A percentile compares a stretch with the other conserved stretches of the same genome.
These are phyloP conservation scores for Campoletis raptor DNA, from an alignment of 2,888 invertebrate genomes.

Conservation along the genomic window DNA sequence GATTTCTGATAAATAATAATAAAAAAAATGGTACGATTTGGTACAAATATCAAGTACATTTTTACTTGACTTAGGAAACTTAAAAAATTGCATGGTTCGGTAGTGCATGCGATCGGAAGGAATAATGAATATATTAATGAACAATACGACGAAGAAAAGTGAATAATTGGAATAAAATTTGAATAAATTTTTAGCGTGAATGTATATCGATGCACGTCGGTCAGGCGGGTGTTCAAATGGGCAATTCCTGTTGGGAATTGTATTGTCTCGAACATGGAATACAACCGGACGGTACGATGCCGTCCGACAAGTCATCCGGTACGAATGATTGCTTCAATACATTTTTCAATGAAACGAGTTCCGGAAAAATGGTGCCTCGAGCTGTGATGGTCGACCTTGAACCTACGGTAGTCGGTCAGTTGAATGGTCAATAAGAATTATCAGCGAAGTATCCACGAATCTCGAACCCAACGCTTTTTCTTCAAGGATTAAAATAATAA, in stretches of 20 bases:
- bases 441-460: too few species aligned
- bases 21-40: constrained; percentile 62
- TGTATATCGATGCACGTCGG: constrained; percentile 95
- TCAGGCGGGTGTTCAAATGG: constrained; percentile 94
- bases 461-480: not conserved
- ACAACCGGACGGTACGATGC: constrained; percentile 91
- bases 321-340: constrained; percentile 88
- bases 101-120: not conserved
- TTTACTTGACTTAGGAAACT: not conserved
- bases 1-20: constrained; percentile 49
- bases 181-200: constrained; percentile 88
- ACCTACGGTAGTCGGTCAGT: constrained; percentile 93
- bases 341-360: constrained; percentile 93
- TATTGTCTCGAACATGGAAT: constrained; percentile 94
- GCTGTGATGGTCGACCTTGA: constrained; percentile 95
- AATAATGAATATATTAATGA: not conserved
- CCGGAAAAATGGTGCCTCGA: constrained; percentile 95
- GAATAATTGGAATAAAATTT: not conserved
- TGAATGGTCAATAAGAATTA: not conserved
- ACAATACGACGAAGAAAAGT: not conserved
- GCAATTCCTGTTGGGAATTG: constrained; percentile 94
- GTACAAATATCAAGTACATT: constrained; percentile 23
- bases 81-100: not conserved
- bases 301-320: constrained; percentile 85
- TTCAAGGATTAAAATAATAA: not conserved